These are phyloP conservation scores for Chaetura pelagica DNA, from an alignment of 2,113 vertebrate species.

Conservation along the genomic window DNA sequence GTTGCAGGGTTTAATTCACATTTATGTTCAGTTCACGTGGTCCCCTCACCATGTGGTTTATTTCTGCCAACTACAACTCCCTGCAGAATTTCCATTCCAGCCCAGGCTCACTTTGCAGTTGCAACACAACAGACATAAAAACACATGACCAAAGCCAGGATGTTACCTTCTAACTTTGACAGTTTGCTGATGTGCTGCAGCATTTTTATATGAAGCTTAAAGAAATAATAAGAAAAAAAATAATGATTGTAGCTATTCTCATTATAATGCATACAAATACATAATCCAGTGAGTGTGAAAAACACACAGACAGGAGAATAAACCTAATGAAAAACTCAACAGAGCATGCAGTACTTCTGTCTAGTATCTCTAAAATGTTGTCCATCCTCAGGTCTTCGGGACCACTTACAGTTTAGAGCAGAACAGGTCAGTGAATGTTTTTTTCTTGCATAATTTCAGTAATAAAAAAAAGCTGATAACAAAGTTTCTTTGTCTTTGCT, in stretches of 20 bases:
- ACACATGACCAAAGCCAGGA: background rate
- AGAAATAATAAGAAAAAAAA: background rate
- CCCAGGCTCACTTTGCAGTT: background rate
- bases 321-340: constrained; percentile 16
- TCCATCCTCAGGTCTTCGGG: background rate
- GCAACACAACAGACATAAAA: background rate
- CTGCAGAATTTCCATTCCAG: background rate
- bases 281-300: background rate
- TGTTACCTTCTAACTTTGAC: background rate
- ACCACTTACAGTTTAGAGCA: background rate
- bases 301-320: background rate
- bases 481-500: background rate
- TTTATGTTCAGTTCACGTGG: constrained; percentile 29
- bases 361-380: background rate
- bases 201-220: background rate
- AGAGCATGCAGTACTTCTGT: background rate
- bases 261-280: background rate
- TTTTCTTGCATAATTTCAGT: background rate
- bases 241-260: background rate
- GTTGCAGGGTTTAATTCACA: constrained; percentile 49
- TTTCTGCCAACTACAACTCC: background rate
- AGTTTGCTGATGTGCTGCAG: background rate
- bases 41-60: constrained; percentile 1
- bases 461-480: background rate
- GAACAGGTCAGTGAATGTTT: background rate